A percentile compares a stretch with the other conserved stretches of the same genome.
Evolutionary conservation across 2,113 vertebrate species (phyloP).

Genomic region (Protobothrops flavoviridis): DNA sequence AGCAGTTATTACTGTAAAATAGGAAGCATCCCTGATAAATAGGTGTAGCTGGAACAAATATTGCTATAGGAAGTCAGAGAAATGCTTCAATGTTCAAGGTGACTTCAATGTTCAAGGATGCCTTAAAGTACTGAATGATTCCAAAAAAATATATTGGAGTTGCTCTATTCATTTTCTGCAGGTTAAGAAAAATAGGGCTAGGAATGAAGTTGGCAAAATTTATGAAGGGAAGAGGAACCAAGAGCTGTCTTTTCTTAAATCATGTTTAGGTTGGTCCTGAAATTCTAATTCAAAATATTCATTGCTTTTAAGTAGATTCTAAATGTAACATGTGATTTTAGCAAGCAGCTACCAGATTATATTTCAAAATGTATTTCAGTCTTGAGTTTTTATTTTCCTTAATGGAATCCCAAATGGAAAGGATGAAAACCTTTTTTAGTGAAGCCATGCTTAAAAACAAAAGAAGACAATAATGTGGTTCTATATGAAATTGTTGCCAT

Average conservation of each 20-base stretch:
- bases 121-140: background rate
- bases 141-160: background rate
- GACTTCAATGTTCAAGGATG: background rate
- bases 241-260: background rate
- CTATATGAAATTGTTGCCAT: slow-evolving; percentile 26
- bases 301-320: background rate
- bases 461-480: slow-evolving; percentile 25
- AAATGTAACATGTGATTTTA: background rate
- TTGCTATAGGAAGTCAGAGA: background rate
- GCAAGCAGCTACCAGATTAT: background rate
- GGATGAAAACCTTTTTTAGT: background rate
- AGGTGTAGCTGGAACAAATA: background rate
- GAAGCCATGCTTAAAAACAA: slow-evolving; percentile 18
- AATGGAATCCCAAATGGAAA: background rate
- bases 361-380: background rate
- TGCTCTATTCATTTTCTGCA: background rate
- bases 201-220: background rate
- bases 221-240: background rate
- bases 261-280: background rate
- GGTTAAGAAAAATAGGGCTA: background rate
- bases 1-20: background rate
- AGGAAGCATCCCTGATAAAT: background rate
- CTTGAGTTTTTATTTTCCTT: slow-evolving; percentile 4
- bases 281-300: background rate
- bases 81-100: too few species aligned